Percentiles rank a stretch among this genome's conserved stretches.
These are phyloP conservation scores for Lucinisca nassula DNA, from an alignment of 2,888 invertebrate genomes.

Conservation along the genomic window DNA sequence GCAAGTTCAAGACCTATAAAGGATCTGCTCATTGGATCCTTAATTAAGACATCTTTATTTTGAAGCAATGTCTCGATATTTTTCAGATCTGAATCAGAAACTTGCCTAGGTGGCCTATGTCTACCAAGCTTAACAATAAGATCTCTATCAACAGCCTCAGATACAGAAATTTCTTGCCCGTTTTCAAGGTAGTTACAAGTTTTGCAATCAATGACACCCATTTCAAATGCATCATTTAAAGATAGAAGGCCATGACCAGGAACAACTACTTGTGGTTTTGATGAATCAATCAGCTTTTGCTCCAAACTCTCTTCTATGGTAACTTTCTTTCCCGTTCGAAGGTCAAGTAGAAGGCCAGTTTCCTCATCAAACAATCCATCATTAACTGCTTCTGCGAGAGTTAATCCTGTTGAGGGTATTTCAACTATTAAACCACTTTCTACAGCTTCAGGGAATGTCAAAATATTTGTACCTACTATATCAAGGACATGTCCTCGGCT, in stretches of 20 bases:
- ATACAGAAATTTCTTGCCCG: constrained; percentile 91
- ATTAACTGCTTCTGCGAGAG: constrained; percentile 80
- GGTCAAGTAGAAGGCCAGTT: constrained; percentile 86
- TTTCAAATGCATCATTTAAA: constrained; percentile 92
- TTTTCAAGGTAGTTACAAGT: constrained; percentile 91
- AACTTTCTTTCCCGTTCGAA: constrained; percentile 93
- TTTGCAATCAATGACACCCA: constrained; percentile 91
- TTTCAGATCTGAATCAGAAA: constrained; percentile 52
- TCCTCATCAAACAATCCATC: constrained; percentile 77
- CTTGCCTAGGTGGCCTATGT: constrained; percentile 54
- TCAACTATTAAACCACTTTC: constrained; percentile 81
- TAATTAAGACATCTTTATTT: constrained; percentile 71
- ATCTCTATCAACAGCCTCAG: constrained; percentile 96
- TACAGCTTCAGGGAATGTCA: constrained; percentile 77
- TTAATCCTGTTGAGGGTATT: constrained; percentile 77
- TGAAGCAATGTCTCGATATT: constrained; percentile 29
- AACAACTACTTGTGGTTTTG: constrained; percentile 74
- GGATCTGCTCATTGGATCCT: constrained; percentile 73
- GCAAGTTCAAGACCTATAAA: constrained; percentile 77
- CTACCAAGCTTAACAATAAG: constrained; percentile 90
- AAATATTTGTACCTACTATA: constrained; percentile 67
- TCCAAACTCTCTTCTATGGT: constrained; percentile 95
- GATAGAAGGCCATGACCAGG: constrained; percentile 88
- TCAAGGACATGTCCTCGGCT: constrained; percentile 71
- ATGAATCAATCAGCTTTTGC: constrained; percentile 90